Evolutionary conservation across 92 coral and sea anemone genomes (phyloP), one percentile per base, ranked within the genome.

Genomic region (Isaurus tuberculatus): DNA sequence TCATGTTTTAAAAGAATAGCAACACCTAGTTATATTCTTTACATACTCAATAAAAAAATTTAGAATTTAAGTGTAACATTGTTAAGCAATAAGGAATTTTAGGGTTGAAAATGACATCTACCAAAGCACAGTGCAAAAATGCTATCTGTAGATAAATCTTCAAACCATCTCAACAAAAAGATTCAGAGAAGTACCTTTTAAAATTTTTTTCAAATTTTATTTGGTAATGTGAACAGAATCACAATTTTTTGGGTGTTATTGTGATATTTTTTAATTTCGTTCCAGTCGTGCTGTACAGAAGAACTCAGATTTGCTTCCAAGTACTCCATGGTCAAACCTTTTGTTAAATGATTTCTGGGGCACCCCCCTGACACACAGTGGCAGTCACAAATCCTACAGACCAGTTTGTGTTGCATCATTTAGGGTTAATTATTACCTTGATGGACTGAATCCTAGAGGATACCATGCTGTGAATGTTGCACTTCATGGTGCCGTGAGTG

Each of bases 341-440:
- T 75, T 94, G 69, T 89, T 84, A 70, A 80, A 97, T 85, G 99
- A 97, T 77, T 97, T 97, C 87, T 97, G 99, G 99, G 99, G 99
- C 7, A 97, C 99, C 37, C 99, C 99, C 16, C 89, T 97, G 46
- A 94, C 92, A 42, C 99, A 97, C 88, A 97, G 99, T 43, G 99
- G 99, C 55, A 97, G 99, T 74, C 99, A 97, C 83, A 92, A 94
- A 79, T 97, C 99, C 4, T 97, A 97, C 83, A 89, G 99, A 49
- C 99, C 99, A n/a, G 61, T 97, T 57, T 97, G 99, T 61, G 98
- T 97, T n/a, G 94, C 94, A 2, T 90, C 99, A 72, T 97, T 97
- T 88, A 86, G 99, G 74, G 86, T 97, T 9, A 97, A 97, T 67
- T 88, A 92, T 86, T 92, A 89, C 32, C 25, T 75, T 42, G 89